Evolutionary conservation across 1,140 invertebrate species (phyloP), one percentile per base, ranked within the genome.

Genomic region (Probaryconus sp.): DNA sequence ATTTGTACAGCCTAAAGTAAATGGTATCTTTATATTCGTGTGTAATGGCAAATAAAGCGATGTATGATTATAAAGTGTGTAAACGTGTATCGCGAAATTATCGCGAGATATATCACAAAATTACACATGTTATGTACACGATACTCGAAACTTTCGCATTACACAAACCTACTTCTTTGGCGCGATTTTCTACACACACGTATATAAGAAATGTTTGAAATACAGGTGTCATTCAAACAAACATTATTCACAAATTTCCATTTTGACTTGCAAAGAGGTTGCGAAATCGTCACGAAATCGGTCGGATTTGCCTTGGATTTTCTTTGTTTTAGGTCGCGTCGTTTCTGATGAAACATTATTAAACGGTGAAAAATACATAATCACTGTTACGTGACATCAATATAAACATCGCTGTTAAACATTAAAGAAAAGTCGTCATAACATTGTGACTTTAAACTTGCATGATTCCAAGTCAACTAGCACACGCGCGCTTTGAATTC

Each of bases 301-400:
- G 28, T 35, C 17, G 11, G 9, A 10, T n/a, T 55, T 38, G 16
- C 16, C 35, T 6, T 24, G 9, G 26, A 28, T 5, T 6, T 24
- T 42, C 28, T 56, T 47, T 60, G 42, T 60, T 31, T 17, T 4
- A 31, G 20, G 21, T 24, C 21, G 21, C 21, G 21, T 24, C 40
- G 26, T 38, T 17, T 17, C 9, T 30, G 31, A 33, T 4, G 17
- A 24, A 14, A 26, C 10, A 11, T 33, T 35, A 14, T 50, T 35
- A 40, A 68, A 58, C 53, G 45, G 50, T 42, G 55, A 7, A 1
- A 33, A 51, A 38, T 43, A 48, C 10, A 33, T 56, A 58, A 40
- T 43, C 45, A 31, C 43, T 53, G 11, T 56, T 60, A 69, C 65
- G 65, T 69, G 65, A 69, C 65, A 69, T 61, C 65, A 60, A 10